A percentile compares a stretch with the other conserved stretches of the same genome.
Conservation (phyloP, 2,888 invertebrate species). For the Machimus rusticus region DNA sequence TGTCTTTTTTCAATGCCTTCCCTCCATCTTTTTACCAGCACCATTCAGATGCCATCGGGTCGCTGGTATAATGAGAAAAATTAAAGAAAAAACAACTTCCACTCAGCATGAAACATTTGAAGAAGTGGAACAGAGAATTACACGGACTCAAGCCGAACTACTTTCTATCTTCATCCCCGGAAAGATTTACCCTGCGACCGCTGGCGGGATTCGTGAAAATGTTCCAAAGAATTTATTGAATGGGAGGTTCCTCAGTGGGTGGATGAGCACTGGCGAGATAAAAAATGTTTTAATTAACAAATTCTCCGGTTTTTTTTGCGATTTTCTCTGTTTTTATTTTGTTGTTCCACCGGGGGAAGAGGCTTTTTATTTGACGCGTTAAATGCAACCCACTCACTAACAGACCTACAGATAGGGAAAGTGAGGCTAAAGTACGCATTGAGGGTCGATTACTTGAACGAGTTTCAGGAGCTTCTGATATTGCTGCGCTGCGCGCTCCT, state of each 20-base stretch:
- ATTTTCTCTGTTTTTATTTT: not conserved
- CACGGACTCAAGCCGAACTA: slow-evolving; percentile 21
- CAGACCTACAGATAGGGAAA: slow-evolving; percentile 46
- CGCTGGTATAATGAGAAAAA: slow-evolving; percentile 32
- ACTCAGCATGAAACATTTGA: slow-evolving; percentile 35
- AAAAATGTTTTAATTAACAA: slow-evolving; percentile 40
- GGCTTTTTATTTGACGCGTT: slow-evolving; percentile 38
- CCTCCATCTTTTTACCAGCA: not conserved
- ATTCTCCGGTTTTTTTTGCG: slow-evolving; percentile 1
- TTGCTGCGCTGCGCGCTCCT: slow-evolving; percentile 28
- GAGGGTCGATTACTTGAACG: slow-evolving; percentile 47
- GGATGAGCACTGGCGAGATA: not conserved
- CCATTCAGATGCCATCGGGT: not conserved
- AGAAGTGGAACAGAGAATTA: slow-evolving; percentile 31
- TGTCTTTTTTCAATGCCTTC: not conserved
- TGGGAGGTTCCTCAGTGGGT: not conserved
- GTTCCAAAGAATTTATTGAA: slow-evolving; percentile 29
- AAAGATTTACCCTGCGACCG: not conserved
- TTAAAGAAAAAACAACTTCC: slow-evolving; percentile 28
- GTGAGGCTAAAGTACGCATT: slow-evolving; percentile 48
- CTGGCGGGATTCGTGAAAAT: not conserved
- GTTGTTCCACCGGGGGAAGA: not conserved
- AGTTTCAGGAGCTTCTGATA: slow-evolving; percentile 43
- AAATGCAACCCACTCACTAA: slow-evolving; percentile 40
- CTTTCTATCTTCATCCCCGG: not conserved